A percentile compares a stretch with the other conserved stretches of the same genome.
Conservation (phyloP, 2,113 vertebrate species). For the Oncorhynchus kisutch region DNA sequence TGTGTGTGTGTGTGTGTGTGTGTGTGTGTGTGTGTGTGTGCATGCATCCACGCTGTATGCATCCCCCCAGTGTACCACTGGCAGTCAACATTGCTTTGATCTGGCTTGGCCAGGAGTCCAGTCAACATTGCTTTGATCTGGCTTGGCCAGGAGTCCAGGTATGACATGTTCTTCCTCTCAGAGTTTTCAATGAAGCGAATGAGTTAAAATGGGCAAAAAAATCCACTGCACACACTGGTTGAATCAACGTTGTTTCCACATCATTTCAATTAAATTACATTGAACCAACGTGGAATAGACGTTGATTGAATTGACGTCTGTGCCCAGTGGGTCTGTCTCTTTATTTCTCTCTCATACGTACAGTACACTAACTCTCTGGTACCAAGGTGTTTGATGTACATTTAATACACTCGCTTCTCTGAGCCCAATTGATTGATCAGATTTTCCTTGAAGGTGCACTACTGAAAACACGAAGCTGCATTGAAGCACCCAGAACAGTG, state of each 20-base stretch:
- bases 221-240: not conserved
- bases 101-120: constrained; percentile 20
- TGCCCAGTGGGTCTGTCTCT: no score
- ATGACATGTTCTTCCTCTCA: constrained; percentile 37
- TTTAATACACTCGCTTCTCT: constrained; percentile 19
- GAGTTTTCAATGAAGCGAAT: constrained; percentile 32
- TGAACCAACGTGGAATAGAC: no score
- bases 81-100: constrained; percentile 11
- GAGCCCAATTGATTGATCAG: constrained; percentile 26
- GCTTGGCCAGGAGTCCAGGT: constrained; percentile 20
- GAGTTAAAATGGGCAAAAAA: constrained; percentile 20
- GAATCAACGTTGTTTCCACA: no score
- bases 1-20: constrained; percentile 2
- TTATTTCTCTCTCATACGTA: no score
- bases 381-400: constrained; percentile 36
- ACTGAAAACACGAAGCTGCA: constrained; percentile 17
- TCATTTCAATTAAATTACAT: no score
- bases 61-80: constrained; percentile 15
- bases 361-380: not conserved
- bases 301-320: no score
- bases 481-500: not conserved
- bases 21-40: constrained; percentile 9
- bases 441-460: not conserved
- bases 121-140: constrained; percentile 18
- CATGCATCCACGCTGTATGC: not conserved